phyloP scores from a whole-genome alignment of 2,113 vertebrate genomes.

The Paraplagusia blochii region DNA sequence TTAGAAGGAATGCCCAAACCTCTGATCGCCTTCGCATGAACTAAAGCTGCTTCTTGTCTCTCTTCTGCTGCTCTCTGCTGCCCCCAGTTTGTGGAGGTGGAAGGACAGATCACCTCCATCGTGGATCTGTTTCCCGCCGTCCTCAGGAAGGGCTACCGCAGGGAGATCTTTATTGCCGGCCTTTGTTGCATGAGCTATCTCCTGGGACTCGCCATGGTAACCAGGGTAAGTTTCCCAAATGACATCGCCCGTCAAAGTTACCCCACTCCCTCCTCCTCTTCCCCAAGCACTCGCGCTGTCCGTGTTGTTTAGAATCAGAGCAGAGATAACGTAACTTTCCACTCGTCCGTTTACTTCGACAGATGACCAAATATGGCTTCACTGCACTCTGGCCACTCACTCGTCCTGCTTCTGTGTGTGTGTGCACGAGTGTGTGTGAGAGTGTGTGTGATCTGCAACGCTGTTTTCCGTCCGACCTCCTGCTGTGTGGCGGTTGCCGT shows the following conservation, averaged over 20 bases:
- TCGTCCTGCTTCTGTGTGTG: slow-evolving; percentile 44
- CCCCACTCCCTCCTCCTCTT: slow-evolving; percentile 1
- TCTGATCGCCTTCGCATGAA: not conserved
- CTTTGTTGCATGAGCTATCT: slow-evolving; percentile 95
- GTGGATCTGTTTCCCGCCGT: slow-evolving; percentile 97
- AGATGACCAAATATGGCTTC: slow-evolving; percentile 57
- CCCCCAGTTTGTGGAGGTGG: slow-evolving; percentile 98
- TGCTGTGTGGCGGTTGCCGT: slow-evolving; percentile 35
- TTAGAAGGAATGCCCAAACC: too few relatives aligned
- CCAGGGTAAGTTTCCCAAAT: slow-evolving; percentile 81
- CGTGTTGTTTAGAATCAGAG: slow-evolving; percentile 28
- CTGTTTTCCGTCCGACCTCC: slow-evolving; percentile 58
- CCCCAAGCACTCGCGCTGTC: not conserved
- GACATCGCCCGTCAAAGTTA: too few relatives aligned
- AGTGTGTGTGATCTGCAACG: slow-evolving; percentile 55
- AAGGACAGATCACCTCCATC: slow-evolving; percentile 99
- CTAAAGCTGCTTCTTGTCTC: not conserved
- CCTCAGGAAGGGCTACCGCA: slow-evolving; percentile 97
- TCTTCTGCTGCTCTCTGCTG: slow-evolving; percentile 53
- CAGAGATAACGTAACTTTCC: slow-evolving; percentile 46
- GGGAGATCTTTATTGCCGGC: slow-evolving; percentile 97
- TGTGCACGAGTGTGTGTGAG: slow-evolving; percentile 35
- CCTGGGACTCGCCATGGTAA: slow-evolving; percentile 97
- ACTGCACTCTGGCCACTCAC: slow-evolving; percentile 19
- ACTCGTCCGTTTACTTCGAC: slow-evolving; percentile 29